phyloP scores from a whole-genome alignment of 2,113 vertebrate species.

The Sinocyclocheilus anshuiensis region DNA sequence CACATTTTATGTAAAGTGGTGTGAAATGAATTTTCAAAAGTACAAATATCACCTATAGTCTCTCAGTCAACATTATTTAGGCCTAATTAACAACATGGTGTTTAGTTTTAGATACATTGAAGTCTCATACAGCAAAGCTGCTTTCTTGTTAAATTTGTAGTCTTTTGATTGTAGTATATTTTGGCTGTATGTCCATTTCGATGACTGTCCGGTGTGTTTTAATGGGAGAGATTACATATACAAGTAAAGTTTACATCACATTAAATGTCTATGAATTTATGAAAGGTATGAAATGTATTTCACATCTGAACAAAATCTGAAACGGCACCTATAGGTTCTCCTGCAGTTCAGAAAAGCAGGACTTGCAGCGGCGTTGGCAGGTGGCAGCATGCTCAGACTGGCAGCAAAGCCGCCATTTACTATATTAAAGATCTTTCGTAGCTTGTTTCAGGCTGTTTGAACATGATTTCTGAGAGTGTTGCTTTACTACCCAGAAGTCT shows the following conservation, averaged over 20 bases:
- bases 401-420: constrained; percentile 40
- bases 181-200: neutral
- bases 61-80: neutral
- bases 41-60: neutral
- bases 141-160: neutral
- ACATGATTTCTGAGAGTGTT: neutral
- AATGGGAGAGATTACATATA: neutral
- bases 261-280: neutral
- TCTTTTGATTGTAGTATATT: neutral
- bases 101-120: neutral
- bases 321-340: neutral
- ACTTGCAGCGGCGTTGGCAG: neutral
- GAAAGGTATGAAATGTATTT: neutral
- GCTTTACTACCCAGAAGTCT: neutral
- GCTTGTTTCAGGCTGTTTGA: neutral
- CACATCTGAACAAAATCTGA: neutral
- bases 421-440: constrained; percentile 14
- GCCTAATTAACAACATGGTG: neutral
- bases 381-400: constrained; percentile 41
- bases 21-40: neutral
- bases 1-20: neutral
- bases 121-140: neutral
- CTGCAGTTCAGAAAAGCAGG: neutral
- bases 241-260: neutral
- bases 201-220: neutral